phyloP scores from a whole-genome alignment of 2,797 vertebrate genomes.

The Sparus aurata region DNA sequence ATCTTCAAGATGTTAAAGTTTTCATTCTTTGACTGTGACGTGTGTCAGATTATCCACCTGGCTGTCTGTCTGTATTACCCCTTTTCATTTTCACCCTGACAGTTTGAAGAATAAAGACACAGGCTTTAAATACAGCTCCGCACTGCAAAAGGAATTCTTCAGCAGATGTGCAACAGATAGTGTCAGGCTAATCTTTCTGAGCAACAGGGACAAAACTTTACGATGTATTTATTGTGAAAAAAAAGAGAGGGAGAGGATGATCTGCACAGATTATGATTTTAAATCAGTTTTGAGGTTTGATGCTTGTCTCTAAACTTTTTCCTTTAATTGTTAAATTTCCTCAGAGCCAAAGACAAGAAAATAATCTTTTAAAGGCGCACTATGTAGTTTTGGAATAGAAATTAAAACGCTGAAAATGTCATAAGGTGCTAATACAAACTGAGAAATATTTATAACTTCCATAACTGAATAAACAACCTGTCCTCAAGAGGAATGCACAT shows the following conservation, averaged over 20 bases:
- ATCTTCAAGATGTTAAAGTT: slow-evolving; percentile 74
- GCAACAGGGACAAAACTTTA: slow-evolving; percentile 62
- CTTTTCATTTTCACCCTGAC: slow-evolving; percentile 75
- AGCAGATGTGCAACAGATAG: slow-evolving; percentile 78
- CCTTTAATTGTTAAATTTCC: slow-evolving; percentile 39
- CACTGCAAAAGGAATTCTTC: slow-evolving; percentile 59
- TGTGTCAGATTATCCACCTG: slow-evolving; percentile 79
- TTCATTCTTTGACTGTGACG: slow-evolving; percentile 74
- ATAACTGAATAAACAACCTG: too few species aligned
- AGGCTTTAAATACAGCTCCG: slow-evolving; percentile 73
- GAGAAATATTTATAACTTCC: too few species aligned
- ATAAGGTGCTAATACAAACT: too few species aligned
- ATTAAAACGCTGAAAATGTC: too few species aligned
- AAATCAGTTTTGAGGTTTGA: slow-evolving; percentile 56
- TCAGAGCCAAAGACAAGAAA: background rate
- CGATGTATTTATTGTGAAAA: slow-evolving; percentile 38
- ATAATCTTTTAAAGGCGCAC: too few species aligned
- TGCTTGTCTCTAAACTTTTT: slow-evolving; percentile 60
- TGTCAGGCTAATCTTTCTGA: slow-evolving; percentile 67
- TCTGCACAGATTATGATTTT: slow-evolving; percentile 45
- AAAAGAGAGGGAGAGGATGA: slow-evolving; percentile 3
- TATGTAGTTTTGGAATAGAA: too few species aligned
- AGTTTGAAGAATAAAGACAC: slow-evolving; percentile 82
- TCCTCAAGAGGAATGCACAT: too few species aligned
- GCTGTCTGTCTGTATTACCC: slow-evolving; percentile 76